Base-by-base conservation (phyloP, 2,797 vertebrate species). In the Nasua narica region DNA sequence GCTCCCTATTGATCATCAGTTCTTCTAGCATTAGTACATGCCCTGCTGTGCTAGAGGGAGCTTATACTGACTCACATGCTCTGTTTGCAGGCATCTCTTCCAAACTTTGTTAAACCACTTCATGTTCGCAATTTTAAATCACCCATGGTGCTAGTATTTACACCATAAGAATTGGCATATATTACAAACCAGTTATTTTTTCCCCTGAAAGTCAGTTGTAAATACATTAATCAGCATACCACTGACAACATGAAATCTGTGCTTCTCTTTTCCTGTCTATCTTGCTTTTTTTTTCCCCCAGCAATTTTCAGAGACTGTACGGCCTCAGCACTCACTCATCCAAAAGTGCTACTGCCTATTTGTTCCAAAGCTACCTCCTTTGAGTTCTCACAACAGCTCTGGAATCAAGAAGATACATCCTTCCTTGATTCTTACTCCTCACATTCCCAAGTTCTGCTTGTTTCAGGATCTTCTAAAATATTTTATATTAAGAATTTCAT, bases 381-480 rank as follows among this genome's bases (percentile, higher is more conserved):
- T 23, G 35, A 69, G 35, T 69, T 69, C 67, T 50, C 40, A 90
- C 25, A 67, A 54, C 32, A 43, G 48, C 37, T 1, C 9, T 76
- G 25, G 19, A 60, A 52, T 82, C 81, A 60, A 69, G 10, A 95
- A 58, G 50, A 29, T 40, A 50, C 0, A 27, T 12, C 2, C 86
- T 86, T 74, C 43, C 48, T 72, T 88, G 89, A 84, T 84, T 82
- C 58, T 54, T 54, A 50, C n/a, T 27, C 35, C 15, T 91, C 29
- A 52, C 25, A 78, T 14, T 85, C 27, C 4, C 16, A 65, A 65
- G 32, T 70, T 65, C 43, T 60, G 7, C 40, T 58, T 85, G 7
- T 67, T 35, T 13, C 0, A 12, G 3, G 10, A 65, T 79, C 32
- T 92, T 86, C 37, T 56, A 85, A 93, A 89, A n/a, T 35, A 84